These are phyloP conservation scores for Dynastes tityus DNA, from an alignment of 2,888 invertebrate genomes.

Conservation along the genomic window DNA sequence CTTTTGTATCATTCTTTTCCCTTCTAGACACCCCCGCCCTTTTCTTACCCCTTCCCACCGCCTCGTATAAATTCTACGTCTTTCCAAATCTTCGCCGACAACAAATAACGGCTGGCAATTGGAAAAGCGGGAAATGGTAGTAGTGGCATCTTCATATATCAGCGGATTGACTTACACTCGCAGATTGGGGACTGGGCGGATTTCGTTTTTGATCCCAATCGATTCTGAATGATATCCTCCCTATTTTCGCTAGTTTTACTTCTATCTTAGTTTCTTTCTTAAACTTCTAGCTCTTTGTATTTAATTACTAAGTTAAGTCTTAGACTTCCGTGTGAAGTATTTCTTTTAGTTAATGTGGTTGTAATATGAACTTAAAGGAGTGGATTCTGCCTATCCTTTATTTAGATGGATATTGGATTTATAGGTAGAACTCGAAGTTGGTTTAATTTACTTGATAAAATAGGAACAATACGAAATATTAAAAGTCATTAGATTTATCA, in stretches of 20 bases:
- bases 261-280: neutral
- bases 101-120: neutral
- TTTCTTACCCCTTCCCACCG: neutral
- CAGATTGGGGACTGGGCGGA: neutral
- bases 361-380: too few relatives aligned
- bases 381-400: too few relatives aligned
- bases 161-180: constrained; percentile 37
- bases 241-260: neutral
- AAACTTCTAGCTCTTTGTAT: neutral
- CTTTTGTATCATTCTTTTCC: neutral
- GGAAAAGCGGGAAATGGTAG: neutral
- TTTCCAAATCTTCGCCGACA: neutral
- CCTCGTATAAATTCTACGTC: neutral
- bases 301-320: constrained; percentile 32
- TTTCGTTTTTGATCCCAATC: constrained; percentile 35
- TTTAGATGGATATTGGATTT: too few relatives aligned
- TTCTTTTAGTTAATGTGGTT: neutral
- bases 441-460: too few relatives aligned
- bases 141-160: constrained; percentile 15
- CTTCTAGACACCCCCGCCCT: neutral
- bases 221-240: constrained; percentile 5
- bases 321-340: neutral
- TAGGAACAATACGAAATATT: too few relatives aligned
- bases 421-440: too few relatives aligned
- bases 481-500: too few relatives aligned